phyloP scores from a whole-genome alignment of 2,888 invertebrate species.

The Cosmopolites sordidus region DNA sequence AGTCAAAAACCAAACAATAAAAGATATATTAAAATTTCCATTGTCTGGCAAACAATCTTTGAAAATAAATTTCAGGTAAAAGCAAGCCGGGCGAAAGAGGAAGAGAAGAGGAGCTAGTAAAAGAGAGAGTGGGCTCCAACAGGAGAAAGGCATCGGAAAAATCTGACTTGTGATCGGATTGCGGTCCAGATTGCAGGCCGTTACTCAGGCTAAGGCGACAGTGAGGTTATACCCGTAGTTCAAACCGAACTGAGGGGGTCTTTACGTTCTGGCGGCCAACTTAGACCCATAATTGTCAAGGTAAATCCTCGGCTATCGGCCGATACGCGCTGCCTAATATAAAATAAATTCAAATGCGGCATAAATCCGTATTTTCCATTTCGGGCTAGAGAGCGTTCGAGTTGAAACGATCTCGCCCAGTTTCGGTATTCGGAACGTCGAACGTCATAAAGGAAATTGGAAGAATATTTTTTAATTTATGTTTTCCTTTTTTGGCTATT shows the following conservation, averaged over 20 bases:
- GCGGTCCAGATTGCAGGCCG: too few species aligned
- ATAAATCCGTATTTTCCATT: too few species aligned
- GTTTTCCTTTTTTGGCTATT: too few species aligned
- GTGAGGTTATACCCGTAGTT: constrained; percentile 34
- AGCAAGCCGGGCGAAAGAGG: neutral
- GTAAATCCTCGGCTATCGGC: constrained; percentile 26
- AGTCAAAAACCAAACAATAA: too few species aligned
- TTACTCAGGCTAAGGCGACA: constrained; percentile 38
- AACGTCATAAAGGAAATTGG: too few species aligned
- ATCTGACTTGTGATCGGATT: constrained; percentile 32
- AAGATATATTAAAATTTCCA: too few species aligned
- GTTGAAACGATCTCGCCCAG: too few species aligned
- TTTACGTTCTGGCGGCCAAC: constrained; percentile 24
- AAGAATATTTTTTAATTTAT: too few species aligned
- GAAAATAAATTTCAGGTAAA: neutral
- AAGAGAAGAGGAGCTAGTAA: neutral
- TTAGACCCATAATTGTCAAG: constrained; percentile 33
- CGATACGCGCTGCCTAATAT: constrained; percentile 12
- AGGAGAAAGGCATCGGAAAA: constrained; percentile 7
- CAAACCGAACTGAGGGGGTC: constrained; percentile 23
- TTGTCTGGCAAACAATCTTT: too few species aligned
- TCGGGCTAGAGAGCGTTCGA: too few species aligned
- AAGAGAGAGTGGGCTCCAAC: neutral
- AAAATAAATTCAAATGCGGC: constrained; percentile 24
- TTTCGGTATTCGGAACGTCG: too few species aligned